These are phyloP conservation scores for Drosophila kambysellisi DNA, from an alignment of 2,888 invertebrate genomes.

Conservation along the genomic window DNA sequence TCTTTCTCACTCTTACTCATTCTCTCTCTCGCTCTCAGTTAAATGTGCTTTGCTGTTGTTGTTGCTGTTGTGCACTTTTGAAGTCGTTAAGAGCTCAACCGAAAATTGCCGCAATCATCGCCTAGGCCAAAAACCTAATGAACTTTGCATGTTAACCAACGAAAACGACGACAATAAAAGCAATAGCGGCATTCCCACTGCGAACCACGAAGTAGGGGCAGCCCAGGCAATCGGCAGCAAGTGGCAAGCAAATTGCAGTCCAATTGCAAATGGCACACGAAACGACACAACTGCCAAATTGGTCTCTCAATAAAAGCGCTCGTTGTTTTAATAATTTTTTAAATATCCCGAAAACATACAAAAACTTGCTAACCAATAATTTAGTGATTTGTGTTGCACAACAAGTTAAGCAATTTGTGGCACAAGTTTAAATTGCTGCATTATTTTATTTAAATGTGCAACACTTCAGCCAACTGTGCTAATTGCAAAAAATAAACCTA, in stretches of 20 bases:
- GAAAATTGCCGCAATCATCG: conserved; percentile 58
- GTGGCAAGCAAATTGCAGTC: not conserved
- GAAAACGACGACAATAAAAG: conserved; percentile 38
- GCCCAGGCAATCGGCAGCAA: not conserved
- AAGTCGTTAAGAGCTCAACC: conserved; percentile 58
- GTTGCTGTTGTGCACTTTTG: conserved; percentile 58
- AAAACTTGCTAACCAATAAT: not conserved
- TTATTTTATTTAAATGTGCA: not conserved
- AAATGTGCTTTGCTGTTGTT: conserved; percentile 9
- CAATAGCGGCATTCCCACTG: conserved; percentile 12
- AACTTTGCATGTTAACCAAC: conserved; percentile 74
- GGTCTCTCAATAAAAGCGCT: not conserved
- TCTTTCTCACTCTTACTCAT: not conserved
- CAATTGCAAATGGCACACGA: conserved; percentile 24
- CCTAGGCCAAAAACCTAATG: conserved; percentile 76
- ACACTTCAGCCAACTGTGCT: not conserved
- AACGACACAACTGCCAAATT: conserved; percentile 1
- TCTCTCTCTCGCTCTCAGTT: not conserved
- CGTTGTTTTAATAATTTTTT: not conserved
- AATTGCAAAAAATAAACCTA: not conserved
- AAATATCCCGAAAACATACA: not conserved
- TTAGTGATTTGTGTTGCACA: not conserved
- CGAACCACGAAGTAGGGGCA: too few relatives aligned
- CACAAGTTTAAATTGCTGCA: fast-evolving
- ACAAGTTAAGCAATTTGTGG: not conserved